Evolutionary conservation across 2,888 invertebrate species (phyloP), one percentile per base, ranked within the genome.

Genomic region (Trileptium ribeirensis): DNA sequence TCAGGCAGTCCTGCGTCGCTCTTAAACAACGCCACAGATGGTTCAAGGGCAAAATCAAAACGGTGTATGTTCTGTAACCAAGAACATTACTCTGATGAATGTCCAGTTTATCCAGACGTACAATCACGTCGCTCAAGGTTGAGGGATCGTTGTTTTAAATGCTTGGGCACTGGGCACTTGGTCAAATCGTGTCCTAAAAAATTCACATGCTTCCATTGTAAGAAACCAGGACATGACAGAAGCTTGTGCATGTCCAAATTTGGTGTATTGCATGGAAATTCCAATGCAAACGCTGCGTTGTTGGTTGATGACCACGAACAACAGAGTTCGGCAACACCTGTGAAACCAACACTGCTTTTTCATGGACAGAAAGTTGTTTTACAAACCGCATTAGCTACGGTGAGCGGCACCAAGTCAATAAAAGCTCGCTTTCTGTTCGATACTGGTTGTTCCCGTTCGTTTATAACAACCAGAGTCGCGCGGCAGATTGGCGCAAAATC

Each of bases 191-290:
- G 77, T 75, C 77, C 34, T 29, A 34, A n/a, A 36, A 3, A 3
- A 8, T 29, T 24, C 8, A 2, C 37, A 24, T 75, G 77, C 37
- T 75, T 75, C 39, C 36, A 75, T n/a, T 75, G 77, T 36, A 75
- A 75, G 37, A 51, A 51, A 51, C 24, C 51, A 24, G 24, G 8
- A 51, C 51, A 51, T 51, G 8, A 51, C 24, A 8, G 77, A 29
- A 75, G 77, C 39, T 15, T 75, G 39, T 75, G 77, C 77, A 8
- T 51, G 24, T 51, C 51, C 51, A 51, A 51, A 51, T 51, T 51
- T 24, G 24, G 24, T 8, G 8, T 24, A 51, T 15, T 15, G 51
- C 51, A 8, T 15, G 51, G 24, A 51, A 24, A 8, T 24, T 51
- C 51, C 51, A 51, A 51, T 8, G 8, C 51, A 8, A 24, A 51